phyloP scores from a whole-genome alignment of 1,140 invertebrate species.

The Dryas iulia region DNA sequence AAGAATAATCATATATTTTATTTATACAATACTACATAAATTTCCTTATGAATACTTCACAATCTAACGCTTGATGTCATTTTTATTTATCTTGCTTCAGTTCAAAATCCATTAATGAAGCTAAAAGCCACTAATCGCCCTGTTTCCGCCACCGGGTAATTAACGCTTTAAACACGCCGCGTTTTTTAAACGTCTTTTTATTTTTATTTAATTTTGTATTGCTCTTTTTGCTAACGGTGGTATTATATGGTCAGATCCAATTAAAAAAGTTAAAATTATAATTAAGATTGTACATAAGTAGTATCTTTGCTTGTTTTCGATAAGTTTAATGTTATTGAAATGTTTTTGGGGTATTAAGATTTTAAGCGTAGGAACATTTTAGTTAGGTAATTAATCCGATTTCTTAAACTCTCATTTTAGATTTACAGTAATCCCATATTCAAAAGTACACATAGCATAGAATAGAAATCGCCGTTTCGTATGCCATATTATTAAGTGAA shows the following conservation, averaged over 20 bases:
- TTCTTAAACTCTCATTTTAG: too few species aligned
- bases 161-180: constrained; percentile 54
- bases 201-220: constrained; percentile 40
- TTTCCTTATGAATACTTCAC: too few species aligned
- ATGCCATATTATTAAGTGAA: too few species aligned
- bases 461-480: too few species aligned
- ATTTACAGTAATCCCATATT: too few species aligned
- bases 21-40: too few species aligned
- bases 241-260: constrained; percentile 23
- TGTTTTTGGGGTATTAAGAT: not conserved
- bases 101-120: constrained; percentile 58
- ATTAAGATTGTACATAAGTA: constrained; percentile 1
- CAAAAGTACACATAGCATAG: too few species aligned
- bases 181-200: constrained; percentile 43
- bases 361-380: not conserved
- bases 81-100: constrained; percentile 14
- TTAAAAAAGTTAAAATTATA: constrained; percentile 7
- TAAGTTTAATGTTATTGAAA: not conserved
- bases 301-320: not conserved
- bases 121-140: constrained; percentile 67
- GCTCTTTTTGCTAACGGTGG: constrained; percentile 24
- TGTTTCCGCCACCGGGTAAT: constrained; percentile 66
- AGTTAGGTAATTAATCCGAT: too few species aligned
- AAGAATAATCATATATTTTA: too few species aligned
- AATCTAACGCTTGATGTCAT: not conserved